These are phyloP conservation scores for Nomia melanderi DNA, from an alignment of 1,140 invertebrate genomes.

Conservation along the genomic window DNA sequence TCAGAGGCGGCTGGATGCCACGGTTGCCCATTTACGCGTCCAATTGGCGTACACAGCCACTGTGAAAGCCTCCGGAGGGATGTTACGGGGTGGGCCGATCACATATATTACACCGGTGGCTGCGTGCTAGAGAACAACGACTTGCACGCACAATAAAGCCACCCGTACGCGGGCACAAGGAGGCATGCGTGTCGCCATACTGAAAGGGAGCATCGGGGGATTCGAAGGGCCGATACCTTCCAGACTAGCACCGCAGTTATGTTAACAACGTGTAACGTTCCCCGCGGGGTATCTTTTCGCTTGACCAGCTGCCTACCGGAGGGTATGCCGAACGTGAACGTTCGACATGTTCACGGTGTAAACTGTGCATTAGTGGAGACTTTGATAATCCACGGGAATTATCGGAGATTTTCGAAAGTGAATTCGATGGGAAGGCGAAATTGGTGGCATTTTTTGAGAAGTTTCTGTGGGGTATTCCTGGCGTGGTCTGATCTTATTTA, in stretches of 20 bases:
- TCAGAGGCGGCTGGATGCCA: constrained; percentile 32
- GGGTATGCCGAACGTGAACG: constrained; percentile 5
- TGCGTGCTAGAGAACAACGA: not conserved
- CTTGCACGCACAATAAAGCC: constrained; percentile 29
- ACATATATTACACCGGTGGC: constrained; percentile 25
- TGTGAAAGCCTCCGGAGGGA: constrained; percentile 4
- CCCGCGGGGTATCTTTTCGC: constrained; percentile 45
- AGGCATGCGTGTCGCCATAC: constrained; percentile 35
- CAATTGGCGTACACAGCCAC: constrained; percentile 11
- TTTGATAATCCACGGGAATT: not conserved
- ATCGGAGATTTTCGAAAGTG: not conserved
- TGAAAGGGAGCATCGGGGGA: constrained; percentile 28
- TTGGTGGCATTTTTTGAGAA: not conserved
- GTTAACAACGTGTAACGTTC: constrained; percentile 48
- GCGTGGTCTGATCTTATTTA: too few relatives aligned
- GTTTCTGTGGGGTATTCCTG: too few relatives aligned
- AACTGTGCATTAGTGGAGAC: constrained; percentile 16
- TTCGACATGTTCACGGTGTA: constrained; percentile 17
- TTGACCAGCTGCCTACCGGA: constrained; percentile 55
- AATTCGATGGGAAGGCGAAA: not conserved
- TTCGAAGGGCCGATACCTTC: constrained; percentile 16
- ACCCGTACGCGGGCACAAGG: constrained; percentile 16
- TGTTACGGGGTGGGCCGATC: constrained; percentile 1
- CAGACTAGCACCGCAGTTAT: constrained; percentile 15
- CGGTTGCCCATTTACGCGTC: constrained; percentile 35